These are phyloP conservation scores for Acrobasis suavella DNA, from an alignment of 2,888 invertebrate species.

Conservation along the genomic window DNA sequence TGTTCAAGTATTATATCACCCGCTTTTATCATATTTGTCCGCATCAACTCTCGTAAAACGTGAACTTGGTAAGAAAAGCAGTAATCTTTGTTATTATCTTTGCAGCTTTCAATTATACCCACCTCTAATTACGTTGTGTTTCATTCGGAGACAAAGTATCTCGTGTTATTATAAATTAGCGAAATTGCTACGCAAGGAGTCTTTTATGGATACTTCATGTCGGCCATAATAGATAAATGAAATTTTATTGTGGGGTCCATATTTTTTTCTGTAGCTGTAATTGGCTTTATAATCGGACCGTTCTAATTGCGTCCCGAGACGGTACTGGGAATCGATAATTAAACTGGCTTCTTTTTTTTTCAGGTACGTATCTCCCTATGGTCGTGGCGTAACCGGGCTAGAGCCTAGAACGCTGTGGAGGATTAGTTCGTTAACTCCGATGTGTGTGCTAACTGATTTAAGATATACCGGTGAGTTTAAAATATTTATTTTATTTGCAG, in stretches of 20 bases:
- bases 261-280: slow-evolving; percentile 31
- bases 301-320: slow-evolving; percentile 40
- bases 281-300: slow-evolving; percentile 38
- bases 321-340: slow-evolving; percentile 46
- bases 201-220: slow-evolving; percentile 17
- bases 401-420: slow-evolving; percentile 12
- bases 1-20: no score
- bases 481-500: background rate
- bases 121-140: slow-evolving; percentile 12
- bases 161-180: slow-evolving; percentile 14
- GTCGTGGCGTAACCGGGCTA: slow-evolving; percentile 37
- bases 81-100: slow-evolving; percentile 21
- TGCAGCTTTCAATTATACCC: slow-evolving; percentile 26
- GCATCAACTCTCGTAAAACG: background rate
- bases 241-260: slow-evolving; percentile 26
- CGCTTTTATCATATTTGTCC: background rate
- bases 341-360: slow-evolving; percentile 51
- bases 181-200: slow-evolving; percentile 8
- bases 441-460: background rate
- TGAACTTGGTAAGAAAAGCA: background rate
- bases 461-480: background rate
- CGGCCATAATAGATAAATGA: slow-evolving; percentile 20
- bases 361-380: slow-evolving; percentile 51
- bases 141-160: slow-evolving; percentile 14
- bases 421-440: background rate